Conservation (phyloP, 2,888 invertebrate species). For the Syrphus vitripennis region DNA sequence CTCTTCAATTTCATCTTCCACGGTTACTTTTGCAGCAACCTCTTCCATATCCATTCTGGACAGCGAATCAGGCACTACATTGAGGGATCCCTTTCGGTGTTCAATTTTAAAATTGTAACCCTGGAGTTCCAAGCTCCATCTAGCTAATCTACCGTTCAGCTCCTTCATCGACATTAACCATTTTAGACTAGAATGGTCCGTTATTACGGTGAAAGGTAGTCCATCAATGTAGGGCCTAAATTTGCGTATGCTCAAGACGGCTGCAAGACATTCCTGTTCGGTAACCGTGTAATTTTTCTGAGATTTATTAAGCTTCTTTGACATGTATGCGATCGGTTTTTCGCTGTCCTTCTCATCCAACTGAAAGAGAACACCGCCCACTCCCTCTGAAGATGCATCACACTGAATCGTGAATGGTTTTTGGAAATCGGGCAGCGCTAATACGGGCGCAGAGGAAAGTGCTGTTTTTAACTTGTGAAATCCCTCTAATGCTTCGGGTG, state of each 20-base stretch:
- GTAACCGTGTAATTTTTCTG: too few relatives aligned
- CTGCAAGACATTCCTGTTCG: too few relatives aligned
- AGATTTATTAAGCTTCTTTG: too few relatives aligned
- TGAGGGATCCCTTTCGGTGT: too few relatives aligned
- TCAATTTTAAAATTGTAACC: not conserved
- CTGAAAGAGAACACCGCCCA: not conserved
- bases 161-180: too few relatives aligned
- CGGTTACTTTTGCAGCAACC: not conserved
- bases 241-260: not conserved
- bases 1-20: not conserved
- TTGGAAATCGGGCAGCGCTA: too few relatives aligned
- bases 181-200: too few relatives aligned
- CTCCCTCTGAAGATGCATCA: too few relatives aligned
- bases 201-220: not conserved
- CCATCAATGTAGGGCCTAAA: not conserved
- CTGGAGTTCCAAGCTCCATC: constrained; percentile 5
- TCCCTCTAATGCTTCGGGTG: too few relatives aligned
- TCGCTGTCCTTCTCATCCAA: not conserved
- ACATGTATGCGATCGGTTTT: not conserved
- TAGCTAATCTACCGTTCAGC: not conserved
- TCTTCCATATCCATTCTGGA: not conserved
- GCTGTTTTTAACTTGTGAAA: too few relatives aligned
- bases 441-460: too few relatives aligned
- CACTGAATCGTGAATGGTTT: too few relatives aligned
- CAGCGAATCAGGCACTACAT: not conserved